Percentiles rank a stretch among this genome's conserved stretches.
Conservation (phyloP, 2,888 invertebrate genomes). For the Neoaliturus tenellus region DNA sequence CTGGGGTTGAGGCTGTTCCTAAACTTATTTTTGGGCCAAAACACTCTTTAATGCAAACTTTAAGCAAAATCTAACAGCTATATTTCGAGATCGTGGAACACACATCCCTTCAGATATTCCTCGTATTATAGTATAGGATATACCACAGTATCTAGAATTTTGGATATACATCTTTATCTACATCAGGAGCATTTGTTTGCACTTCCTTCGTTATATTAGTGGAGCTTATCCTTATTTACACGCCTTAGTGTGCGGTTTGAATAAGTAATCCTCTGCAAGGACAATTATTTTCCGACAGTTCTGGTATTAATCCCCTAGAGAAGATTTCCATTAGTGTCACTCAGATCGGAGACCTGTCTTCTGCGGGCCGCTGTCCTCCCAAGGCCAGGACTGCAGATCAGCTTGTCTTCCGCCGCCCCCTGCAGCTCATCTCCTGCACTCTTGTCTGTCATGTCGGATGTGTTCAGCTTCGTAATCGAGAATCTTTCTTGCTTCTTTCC, state of each 20-base stretch:
- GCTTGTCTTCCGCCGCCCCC: neutral
- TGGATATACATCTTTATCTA: neutral
- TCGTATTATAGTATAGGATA: no score
- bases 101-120: no score
- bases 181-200: neutral
- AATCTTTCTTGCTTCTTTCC: neutral
- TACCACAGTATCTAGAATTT: no score
- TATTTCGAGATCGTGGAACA: no score
- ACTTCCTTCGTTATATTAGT: neutral
- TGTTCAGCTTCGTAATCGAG: neutral
- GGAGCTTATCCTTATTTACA: neutral
- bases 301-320: neutral
- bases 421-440: neutral
- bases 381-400: neutral
- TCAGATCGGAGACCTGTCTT: neutral
- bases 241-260: neutral
- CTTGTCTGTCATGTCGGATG: neutral
- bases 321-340: slow-evolving; percentile 29
- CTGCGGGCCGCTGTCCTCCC: neutral
- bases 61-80: no score
- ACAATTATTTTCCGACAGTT: neutral
- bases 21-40: no score
- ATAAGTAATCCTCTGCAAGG: neutral
- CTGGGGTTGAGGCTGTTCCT: no score
- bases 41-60: no score